phyloP scores from a whole-genome alignment of 2,888 invertebrate species.

The Ditylenchus weischeri region DNA sequence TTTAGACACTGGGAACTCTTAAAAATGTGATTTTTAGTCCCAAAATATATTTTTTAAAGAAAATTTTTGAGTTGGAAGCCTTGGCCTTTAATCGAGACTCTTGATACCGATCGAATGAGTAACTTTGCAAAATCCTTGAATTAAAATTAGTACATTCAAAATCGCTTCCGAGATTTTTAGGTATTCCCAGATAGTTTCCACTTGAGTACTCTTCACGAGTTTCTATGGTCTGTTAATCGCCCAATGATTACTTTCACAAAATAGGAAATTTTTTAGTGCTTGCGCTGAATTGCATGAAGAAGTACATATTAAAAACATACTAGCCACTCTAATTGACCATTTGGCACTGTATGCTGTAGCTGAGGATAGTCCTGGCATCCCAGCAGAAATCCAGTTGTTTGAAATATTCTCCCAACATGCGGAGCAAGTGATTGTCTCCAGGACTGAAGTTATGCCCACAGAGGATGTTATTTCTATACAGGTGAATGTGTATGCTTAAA shows the following conservation, averaged over 20 bases:
- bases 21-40: no score
- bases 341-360: slow-evolving; percentile 58
- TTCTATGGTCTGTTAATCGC: slow-evolving; percentile 68
- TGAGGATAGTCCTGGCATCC: slow-evolving; percentile 67
- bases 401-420: slow-evolving; percentile 97
- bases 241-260: no score
- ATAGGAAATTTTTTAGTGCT: slow-evolving; percentile 63
- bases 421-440: slow-evolving; percentile 72
- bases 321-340: slow-evolving; percentile 87
- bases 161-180: slow-evolving; percentile 12
- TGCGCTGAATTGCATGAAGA: slow-evolving; percentile 91
- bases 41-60: no score
- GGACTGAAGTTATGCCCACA: slow-evolving; percentile 81
- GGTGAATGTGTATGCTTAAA: slow-evolving; percentile 64
- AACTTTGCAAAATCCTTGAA: neutral
- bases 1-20: no score
- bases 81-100: no score
- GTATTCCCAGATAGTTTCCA: slow-evolving; percentile 99
- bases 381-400: slow-evolving; percentile 86
- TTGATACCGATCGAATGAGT: no score
- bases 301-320: slow-evolving; percentile 93
- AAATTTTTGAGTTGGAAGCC: no score
- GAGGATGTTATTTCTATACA: slow-evolving; percentile 94
- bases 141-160: no score
- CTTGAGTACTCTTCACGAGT: slow-evolving; percentile 86